phyloP scores from a whole-genome alignment of 1,140 invertebrate genomes.

The Kradibia gibbosae region DNA sequence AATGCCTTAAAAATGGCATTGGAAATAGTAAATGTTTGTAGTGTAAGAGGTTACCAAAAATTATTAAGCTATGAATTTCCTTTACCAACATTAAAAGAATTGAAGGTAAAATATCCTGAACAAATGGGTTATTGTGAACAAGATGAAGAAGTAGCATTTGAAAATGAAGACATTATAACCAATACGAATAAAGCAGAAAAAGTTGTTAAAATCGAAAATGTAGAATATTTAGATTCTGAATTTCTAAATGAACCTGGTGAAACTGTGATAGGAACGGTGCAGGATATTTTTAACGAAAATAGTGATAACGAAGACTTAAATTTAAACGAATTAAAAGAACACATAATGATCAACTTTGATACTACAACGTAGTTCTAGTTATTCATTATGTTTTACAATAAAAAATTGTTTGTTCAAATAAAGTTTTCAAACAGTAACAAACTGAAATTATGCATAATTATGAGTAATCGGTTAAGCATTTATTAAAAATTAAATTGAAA shows the following conservation, averaged over 20 bases:
- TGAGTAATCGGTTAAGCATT: not conserved
- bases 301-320: slow-evolving; percentile 63
- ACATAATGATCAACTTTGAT: slow-evolving; percentile 57
- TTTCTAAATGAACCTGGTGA: slow-evolving; percentile 37
- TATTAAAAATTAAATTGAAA: not conserved
- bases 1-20: slow-evolving; percentile 54
- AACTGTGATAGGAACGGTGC: slow-evolving; percentile 64
- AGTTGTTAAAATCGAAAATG: slow-evolving; percentile 40
- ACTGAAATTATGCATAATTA: not conserved
- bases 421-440: not conserved
- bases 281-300: slow-evolving; percentile 68
- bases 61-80: slow-evolving; percentile 63
- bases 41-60: slow-evolving; percentile 61
- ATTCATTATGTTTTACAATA: not conserved
- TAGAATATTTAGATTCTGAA: slow-evolving; percentile 45
- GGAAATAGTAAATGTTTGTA: slow-evolving; percentile 60
- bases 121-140: slow-evolving; percentile 37
- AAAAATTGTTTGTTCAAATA: not conserved
- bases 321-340: slow-evolving; percentile 59
- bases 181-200: slow-evolving; percentile 1
- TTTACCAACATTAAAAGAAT: slow-evolving; percentile 55
- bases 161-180: slow-evolving; percentile 6
- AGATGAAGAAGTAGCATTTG: slow-evolving; percentile 26
- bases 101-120: slow-evolving; percentile 39
- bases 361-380: slow-evolving; percentile 17